A percentile compares a stretch with the other conserved stretches of the same genome.
phyloP scores from a whole-genome alignment of 2,888 invertebrate species.

The Spatulosminthurus flaviceps region DNA sequence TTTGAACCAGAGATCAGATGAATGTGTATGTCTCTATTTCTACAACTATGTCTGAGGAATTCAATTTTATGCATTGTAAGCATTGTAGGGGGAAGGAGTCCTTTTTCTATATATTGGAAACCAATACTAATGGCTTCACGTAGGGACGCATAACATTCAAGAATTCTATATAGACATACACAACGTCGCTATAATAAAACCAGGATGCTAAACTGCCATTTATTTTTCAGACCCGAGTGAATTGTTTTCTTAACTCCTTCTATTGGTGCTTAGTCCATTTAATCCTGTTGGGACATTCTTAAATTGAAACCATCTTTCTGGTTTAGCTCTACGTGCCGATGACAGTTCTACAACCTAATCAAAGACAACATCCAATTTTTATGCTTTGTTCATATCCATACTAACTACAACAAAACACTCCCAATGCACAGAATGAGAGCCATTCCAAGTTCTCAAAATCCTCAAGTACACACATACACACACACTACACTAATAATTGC shows the following conservation, averaged over 20 bases:
- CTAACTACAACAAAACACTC: too few species aligned
- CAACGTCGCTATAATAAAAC: slow-evolving; percentile 17
- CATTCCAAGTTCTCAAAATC: too few species aligned
- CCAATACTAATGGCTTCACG: too few species aligned
- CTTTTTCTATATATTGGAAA: too few species aligned
- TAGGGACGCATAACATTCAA: too few species aligned
- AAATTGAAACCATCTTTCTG: slow-evolving; percentile 26
- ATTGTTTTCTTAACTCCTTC: slow-evolving; percentile 37
- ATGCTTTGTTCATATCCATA: neutral
- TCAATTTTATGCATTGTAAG: slow-evolving; percentile 5
- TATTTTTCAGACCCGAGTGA: slow-evolving; percentile 22
- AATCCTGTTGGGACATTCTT: neutral
- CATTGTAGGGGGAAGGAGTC: too few species aligned
- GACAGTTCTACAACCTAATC: slow-evolving; percentile 27
- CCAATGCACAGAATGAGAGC: too few species aligned
- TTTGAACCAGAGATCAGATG: slow-evolving; percentile 9
- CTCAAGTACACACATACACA: too few species aligned
- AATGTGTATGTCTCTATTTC: neutral
- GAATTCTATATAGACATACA: too few species aligned
- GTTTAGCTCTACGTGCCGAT: slow-evolving; percentile 26
- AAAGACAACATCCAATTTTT: slow-evolving; percentile 4
- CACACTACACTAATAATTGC: too few species aligned
- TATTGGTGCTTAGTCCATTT: slow-evolving; percentile 32
- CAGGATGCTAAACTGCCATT: slow-evolving; percentile 29
- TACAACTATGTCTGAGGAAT: neutral